phyloP scores from a whole-genome alignment of 2,113 vertebrate species.

The Lipophrys pholis region DNA sequence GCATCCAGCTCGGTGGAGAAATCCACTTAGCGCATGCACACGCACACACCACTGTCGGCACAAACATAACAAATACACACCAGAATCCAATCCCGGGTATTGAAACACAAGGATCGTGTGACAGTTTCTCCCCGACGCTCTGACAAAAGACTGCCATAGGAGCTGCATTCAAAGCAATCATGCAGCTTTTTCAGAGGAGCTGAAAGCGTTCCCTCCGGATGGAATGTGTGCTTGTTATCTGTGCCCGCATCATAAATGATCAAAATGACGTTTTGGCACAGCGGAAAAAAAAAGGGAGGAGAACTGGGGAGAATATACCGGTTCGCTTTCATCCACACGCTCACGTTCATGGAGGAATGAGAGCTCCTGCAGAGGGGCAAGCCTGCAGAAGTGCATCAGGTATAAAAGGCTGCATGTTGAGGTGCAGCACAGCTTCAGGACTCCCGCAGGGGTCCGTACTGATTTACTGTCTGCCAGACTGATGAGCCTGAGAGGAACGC shows the following conservation, averaged over 20 bases:
- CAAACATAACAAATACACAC: slow-evolving; percentile 51
- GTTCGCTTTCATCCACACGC: slow-evolving; percentile 10
- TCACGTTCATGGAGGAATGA: slow-evolving; percentile 31
- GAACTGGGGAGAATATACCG: neutral
- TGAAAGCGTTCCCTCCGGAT: slow-evolving; percentile 45
- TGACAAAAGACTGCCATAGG: slow-evolving; percentile 47
- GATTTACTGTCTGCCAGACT: slow-evolving; percentile 62
- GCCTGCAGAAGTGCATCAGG: slow-evolving; percentile 46
- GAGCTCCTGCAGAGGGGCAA: slow-evolving; percentile 16
- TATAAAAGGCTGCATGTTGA: slow-evolving; percentile 45
- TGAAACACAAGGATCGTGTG: slow-evolving; percentile 54
- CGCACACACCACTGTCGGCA: slow-evolving; percentile 14
- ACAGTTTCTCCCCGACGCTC: slow-evolving; percentile 46
- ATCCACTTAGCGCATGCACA: slow-evolving; percentile 48
- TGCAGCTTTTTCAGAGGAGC: slow-evolving; percentile 39
- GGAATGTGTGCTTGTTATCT: slow-evolving; percentile 41
- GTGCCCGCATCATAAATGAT: slow-evolving; percentile 50
- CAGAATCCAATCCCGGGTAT: slow-evolving; percentile 31
- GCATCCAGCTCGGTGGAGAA: slow-evolving; percentile 54
- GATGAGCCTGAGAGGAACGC: slow-evolving; percentile 59
- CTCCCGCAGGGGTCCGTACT: slow-evolving; percentile 46
- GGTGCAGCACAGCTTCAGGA: slow-evolving; percentile 39
- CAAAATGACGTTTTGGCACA: slow-evolving; percentile 37
- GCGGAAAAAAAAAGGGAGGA: neutral
- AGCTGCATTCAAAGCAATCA: slow-evolving; percentile 49